Conservation (phyloP, 2,888 invertebrate genomes). For the Ophioninae sp. region DNA sequence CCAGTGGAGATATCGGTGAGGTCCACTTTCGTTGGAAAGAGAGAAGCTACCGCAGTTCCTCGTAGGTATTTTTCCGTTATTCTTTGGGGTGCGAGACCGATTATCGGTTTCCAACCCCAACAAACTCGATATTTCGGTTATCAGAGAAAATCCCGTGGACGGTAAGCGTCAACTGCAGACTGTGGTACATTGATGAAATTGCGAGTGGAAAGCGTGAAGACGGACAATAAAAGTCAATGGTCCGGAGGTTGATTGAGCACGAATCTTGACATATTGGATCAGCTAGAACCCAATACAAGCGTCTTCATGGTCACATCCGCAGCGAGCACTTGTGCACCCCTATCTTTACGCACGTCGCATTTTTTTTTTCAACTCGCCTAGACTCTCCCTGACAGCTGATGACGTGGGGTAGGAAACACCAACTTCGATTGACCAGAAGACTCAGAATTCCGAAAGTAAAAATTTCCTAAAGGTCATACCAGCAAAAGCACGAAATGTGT, state of each 20-base stretch:
- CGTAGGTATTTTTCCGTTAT: slow-evolving; percentile 40
- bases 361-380: too few species aligned
- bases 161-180: slow-evolving; percentile 3
- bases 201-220: slow-evolving; percentile 50
- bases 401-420: too few species aligned
- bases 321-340: not conserved
- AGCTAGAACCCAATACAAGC: slow-evolving; percentile 56
- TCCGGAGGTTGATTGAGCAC: slow-evolving; percentile 63
- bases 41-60: slow-evolving; percentile 23
- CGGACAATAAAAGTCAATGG: slow-evolving; percentile 68
- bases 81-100: slow-evolving; percentile 63
- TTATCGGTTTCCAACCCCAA: slow-evolving; percentile 66
- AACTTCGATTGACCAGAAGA: too few species aligned
- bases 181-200: slow-evolving; percentile 22
- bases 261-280: slow-evolving; percentile 67
- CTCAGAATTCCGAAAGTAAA: too few species aligned
- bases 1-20: slow-evolving; percentile 62
- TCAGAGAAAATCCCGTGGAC: slow-evolving; percentile 5
- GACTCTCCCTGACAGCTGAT: too few species aligned
- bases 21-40: slow-evolving; percentile 65
- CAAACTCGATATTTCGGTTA: slow-evolving; percentile 47
- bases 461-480: too few species aligned
- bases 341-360: too few species aligned
- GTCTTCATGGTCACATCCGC: slow-evolving; percentile 27
- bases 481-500: too few species aligned